These are phyloP conservation scores for Nemotelus nigrinus DNA, from an alignment of 2,888 invertebrate species.

Conservation along the genomic window DNA sequence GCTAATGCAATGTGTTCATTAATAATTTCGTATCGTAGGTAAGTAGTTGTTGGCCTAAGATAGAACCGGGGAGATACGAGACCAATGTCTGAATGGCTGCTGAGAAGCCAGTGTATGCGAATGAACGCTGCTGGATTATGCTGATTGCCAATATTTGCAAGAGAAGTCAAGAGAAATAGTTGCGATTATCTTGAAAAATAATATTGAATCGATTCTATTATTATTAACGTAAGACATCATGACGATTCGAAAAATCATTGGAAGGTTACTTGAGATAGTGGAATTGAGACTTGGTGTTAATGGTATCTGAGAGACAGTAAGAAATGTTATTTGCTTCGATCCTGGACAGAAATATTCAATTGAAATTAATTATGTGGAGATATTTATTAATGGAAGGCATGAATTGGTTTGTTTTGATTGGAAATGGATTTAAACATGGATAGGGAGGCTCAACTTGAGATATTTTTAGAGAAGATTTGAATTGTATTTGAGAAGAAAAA, in stretches of 20 bases:
- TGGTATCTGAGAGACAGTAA: conserved; percentile 35
- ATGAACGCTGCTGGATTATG: no score
- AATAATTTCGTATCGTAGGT: conserved; percentile 50
- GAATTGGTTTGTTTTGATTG: no score
- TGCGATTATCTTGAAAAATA: neutral
- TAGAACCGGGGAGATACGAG: no score
- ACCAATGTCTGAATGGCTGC: no score
- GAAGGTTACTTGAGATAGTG: neutral
- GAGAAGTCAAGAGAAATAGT: neutral
- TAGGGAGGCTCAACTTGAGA: no score
- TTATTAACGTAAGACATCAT: conserved; percentile 7
- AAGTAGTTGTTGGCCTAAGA: no score
- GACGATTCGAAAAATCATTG: neutral
- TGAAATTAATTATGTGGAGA: conserved; percentile 54
- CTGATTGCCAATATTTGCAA: no score
- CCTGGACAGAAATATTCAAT: conserved; percentile 54
- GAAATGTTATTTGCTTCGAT: conserved; percentile 54
- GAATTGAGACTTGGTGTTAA: neutral
- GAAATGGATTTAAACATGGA: no score
- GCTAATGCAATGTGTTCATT: conserved; percentile 56
- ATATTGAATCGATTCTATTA: neutral
- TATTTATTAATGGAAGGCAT: no score
- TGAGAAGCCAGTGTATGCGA: no score
- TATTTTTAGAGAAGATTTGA: no score
- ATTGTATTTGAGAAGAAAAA: no score